Base-by-base conservation (phyloP, 1,140 invertebrate species). In the Lepidotrigona ventralis region DNA sequence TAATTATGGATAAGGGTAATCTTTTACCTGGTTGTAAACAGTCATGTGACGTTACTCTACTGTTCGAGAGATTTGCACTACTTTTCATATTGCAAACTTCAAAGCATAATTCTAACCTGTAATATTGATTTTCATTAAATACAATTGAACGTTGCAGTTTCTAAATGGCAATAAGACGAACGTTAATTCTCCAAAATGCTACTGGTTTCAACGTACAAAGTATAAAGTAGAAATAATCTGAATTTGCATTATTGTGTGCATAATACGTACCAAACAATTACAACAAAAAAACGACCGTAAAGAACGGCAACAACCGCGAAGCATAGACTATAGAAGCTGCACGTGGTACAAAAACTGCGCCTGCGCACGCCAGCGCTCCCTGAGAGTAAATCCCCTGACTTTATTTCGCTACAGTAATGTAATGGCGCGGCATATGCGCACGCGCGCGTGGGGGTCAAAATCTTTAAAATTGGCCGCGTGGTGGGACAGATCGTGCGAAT, bases 401-500 rank as follows among this genome's bases (percentile, higher is more conserved):
- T 58, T 1, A 14, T 39, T 71, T 23, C 17, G n/a, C 23, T 53
- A 51, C 19, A 60, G 54, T 60, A 75, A 66, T 23, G 39, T 81
- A 77, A 77, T 66, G 66, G 63, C 53, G 63, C 54, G 19, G 23
- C 19, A 6, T 6, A 21, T 26, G 39, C 23, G 56, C 26, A 71
- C 5, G 68, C 46, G 68, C 77, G 68, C 9, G 21, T 14, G 75
- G 73, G 70, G 23, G 64, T 15, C 15, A 26, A 82, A 86, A 69
- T 83, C 81, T 76, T 79, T 14, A 54, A 46, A 60, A 70, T 80
- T 69, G 64, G n/a, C 39, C 5, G 26, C 9, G 14, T 78, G 29
- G 81, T 60, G 75, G 81, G 81, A 75, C 5, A 6, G 53, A 17
- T 5, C 29, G 63, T 56, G 70, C 73, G 69, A 79, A 84, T 84